A percentile compares a stretch with the other conserved stretches of the same genome.
These are phyloP conservation scores for Octomys mimax DNA, from an alignment of 2,797 vertebrate genomes.

Conservation along the genomic window DNA sequence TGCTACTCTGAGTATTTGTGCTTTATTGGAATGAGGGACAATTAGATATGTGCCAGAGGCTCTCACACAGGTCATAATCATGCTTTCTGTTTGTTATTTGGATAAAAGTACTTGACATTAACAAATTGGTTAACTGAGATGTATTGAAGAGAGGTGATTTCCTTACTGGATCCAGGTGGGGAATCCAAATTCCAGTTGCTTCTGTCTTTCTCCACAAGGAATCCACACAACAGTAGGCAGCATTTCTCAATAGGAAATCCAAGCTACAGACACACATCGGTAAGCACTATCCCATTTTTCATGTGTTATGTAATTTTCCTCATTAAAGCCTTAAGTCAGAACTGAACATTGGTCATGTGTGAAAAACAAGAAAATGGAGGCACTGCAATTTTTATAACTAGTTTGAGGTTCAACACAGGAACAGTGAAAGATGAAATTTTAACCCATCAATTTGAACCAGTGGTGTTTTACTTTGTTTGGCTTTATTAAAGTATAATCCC, in stretches of 20 bases:
- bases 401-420: neutral
- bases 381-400: neutral
- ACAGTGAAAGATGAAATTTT: slow-evolving; percentile 31
- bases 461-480: neutral
- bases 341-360: neutral
- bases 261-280: neutral
- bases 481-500: neutral
- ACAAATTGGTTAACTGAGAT: neutral
- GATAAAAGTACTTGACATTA: neutral
- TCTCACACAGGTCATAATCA: neutral
- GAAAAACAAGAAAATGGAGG: neutral
- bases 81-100: neutral
- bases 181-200: neutral
- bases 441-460: neutral
- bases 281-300: neutral
- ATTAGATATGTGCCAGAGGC: neutral
- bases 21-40: neutral
- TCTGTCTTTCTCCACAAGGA: neutral
- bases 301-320: slow-evolving; percentile 9
- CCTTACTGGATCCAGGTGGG: neutral
- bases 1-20: neutral
- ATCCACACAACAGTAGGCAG: neutral
- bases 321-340: neutral
- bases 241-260: neutral
- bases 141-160: neutral